Evolutionary conservation across 2,797 vertebrate genomes (phyloP).

Genomic region (Xenentodon cancila): DNA sequence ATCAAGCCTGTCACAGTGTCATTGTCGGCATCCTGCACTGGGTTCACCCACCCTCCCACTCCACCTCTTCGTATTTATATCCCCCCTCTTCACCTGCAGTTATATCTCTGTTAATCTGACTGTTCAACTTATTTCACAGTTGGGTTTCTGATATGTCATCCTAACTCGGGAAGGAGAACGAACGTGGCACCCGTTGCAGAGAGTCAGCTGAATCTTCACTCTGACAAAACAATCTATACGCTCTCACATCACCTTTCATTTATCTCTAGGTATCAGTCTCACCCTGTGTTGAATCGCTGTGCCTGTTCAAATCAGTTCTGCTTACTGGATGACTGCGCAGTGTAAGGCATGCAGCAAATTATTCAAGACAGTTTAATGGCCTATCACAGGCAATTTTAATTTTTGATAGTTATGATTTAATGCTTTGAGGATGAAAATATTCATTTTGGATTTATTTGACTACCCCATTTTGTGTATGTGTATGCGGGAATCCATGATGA

Average conservation of each 20-base stretch:
- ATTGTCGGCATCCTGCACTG: slow-evolving; percentile 2
- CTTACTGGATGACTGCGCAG: slow-evolving; percentile 45
- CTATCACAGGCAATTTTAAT: slow-evolving; percentile 3
- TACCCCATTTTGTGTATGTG: neutral
- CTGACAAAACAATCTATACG: slow-evolving; percentile 71
- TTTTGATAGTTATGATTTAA: neutral
- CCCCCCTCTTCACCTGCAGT: slow-evolving; percentile 40
- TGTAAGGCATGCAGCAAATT: slow-evolving; percentile 19
- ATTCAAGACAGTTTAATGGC: slow-evolving; percentile 25
- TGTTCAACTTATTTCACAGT: slow-evolving; percentile 71
- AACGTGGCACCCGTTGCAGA: slow-evolving; percentile 60
- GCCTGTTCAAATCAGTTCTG: slow-evolving; percentile 66
- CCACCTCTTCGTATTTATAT: slow-evolving; percentile 16
- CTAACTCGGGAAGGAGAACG: slow-evolving; percentile 37
- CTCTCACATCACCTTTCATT: slow-evolving; percentile 67
- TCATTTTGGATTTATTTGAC: neutral
- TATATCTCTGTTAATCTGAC: slow-evolving; percentile 65
- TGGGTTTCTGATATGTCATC: slow-evolving; percentile 49
- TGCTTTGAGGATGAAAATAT: neutral
- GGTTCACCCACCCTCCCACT: slow-evolving; percentile 13
- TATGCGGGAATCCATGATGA: no score
- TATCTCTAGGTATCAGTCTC: slow-evolving; percentile 51
- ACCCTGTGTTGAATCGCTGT: slow-evolving; percentile 51
- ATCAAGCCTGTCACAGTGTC: slow-evolving; percentile 24
- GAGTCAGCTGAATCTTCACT: slow-evolving; percentile 59